A percentile compares a stretch with the other conserved stretches of the same genome.
Evolutionary conservation across 1,140 invertebrate species (phyloP).

Genomic region (Lineus longissimus): DNA sequence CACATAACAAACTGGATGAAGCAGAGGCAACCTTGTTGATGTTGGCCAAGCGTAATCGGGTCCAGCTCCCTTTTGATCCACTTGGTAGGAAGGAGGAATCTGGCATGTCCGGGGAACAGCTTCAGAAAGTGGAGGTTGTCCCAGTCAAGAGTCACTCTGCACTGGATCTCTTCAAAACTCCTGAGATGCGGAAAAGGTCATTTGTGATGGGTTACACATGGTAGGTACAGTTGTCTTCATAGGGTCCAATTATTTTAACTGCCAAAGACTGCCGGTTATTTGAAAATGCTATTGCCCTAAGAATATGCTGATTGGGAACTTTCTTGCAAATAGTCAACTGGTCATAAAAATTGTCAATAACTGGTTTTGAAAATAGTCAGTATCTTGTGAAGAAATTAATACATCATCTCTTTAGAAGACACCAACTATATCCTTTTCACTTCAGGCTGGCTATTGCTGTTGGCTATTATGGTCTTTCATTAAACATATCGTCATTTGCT

Average conservation of each 20-base stretch:
- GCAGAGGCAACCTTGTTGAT: slow-evolving; percentile 10
- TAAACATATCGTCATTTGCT: slow-evolving; percentile 37
- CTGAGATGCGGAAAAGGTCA: slow-evolving; percentile 67
- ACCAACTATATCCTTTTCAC: no score
- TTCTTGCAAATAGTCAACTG: no score
- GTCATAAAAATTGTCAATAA: no score
- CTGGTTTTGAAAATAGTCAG: no score
- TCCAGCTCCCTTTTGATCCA: neutral
- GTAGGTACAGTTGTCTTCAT: slow-evolving; percentile 17
- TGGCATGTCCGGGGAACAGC: neutral
- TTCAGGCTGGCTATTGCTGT: slow-evolving; percentile 66
- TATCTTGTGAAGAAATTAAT: no score
- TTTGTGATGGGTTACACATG: slow-evolving; percentile 73
- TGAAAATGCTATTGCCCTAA: no score
- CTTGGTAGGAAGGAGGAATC: slow-evolving; percentile 12
- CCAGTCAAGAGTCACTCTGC: slow-evolving; percentile 26
- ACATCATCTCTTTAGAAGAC: no score
- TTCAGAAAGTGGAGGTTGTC: neutral
- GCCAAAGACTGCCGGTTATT: no score
- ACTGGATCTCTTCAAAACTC: slow-evolving; percentile 62
- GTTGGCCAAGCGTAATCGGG: neutral
- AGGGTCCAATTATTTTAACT: no score
- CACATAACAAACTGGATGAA: slow-evolving; percentile 15
- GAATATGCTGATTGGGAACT: no score
- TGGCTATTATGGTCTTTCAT: slow-evolving; percentile 64